Evolutionary conservation across 1,140 invertebrate species (phyloP), one percentile per base, ranked within the genome.

Genomic region (Ptiloglossa arizonensis): DNA sequence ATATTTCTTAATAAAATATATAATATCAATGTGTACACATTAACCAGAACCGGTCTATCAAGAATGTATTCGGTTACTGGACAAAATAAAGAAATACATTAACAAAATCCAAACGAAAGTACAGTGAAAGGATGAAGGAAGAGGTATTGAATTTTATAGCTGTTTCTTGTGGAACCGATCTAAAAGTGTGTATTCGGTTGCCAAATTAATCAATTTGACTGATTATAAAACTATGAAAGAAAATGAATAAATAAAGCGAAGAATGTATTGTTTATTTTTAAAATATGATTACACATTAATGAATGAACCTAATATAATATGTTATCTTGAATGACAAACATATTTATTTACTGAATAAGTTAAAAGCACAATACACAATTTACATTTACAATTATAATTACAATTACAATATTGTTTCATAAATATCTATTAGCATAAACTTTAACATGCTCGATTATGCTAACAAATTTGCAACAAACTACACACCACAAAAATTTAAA

Each of bases 21-120:
- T 38, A 38, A 41, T 68, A 54, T 11, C 63, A n/a, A 67, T 22
- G 52, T 48, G 17, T 62, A 46, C 3, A 62, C 48, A 19, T 59
- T 1, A 29, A 70, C 81, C 71, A 83, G 79, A 83, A 88, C 87
- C 87, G 86, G 83, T 50, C 87, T 72, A 86, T 80, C 52, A 75
- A 75, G 35, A 76, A 29, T 64, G 22, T 86, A 68, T 86, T 88
- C 87, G 87, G 86, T 86, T 86, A 9, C 79, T 83, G 81, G 85
- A 62, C 48, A 11, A 70, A 81, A 35, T 50, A 13, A 80, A 48
- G 24, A 32, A 64, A 72, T 57, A 32, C 29, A 29, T 52, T 41
- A 54, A 35, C 13, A 41, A 29, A 68, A 64, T 4, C 38, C 2
- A 56, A 68, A 46, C 13, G 48, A 48, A 78, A 78, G 57, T 38